Base-by-base conservation (phyloP, 2,797 vertebrate species). In the Silurus lanzhouensis region DNA sequence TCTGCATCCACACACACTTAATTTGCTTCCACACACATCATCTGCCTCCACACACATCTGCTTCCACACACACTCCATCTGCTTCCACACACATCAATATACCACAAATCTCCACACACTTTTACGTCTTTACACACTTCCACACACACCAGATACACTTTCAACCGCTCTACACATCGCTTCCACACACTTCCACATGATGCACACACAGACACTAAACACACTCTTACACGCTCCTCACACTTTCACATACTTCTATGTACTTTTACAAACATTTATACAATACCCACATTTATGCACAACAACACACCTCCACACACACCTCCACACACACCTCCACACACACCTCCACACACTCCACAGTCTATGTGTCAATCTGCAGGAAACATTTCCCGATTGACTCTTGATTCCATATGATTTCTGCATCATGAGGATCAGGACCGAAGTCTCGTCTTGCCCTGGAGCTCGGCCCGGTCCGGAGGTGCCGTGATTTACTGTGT, bases 401-500 rank as follows among this genome's bases (percentile, higher is more conserved):
- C 8, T 1, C 3, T 27, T 20, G 70, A 25, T 75, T 38, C 58
- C 20, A 6, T 52, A 25, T 5, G 31, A 38, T n/a, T 82, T 64
- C 20, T 63, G 13, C 14, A 6, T 19, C 0, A n/a, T 66, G 22
- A 48, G 14, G 44, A 2, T 80, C 22, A 2, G 19, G 60, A 2
- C 52, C 44, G 1, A 1, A 0, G 14, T 48, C 22, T 66, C 44
- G 6, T 22, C 38, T 17, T 64, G 20, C 67, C 2, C 82, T 76
- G 83, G 83, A 88, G 81, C 87, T 78, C 83, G 58, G 71, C 57
- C 64, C 85, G 4, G 2, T 52, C n/a, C 17, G 27, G 27, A 38
- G 67, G 12, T 67, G 38, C 6, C 82, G 78, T 83, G 46, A 67
- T 86, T 90, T 84, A 87, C 81, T 48, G 74, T 84, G 79, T 88